These are phyloP conservation scores for Crypturellus undulatus DNA, from an alignment of 2,113 vertebrate species.

Conservation along the genomic window DNA sequence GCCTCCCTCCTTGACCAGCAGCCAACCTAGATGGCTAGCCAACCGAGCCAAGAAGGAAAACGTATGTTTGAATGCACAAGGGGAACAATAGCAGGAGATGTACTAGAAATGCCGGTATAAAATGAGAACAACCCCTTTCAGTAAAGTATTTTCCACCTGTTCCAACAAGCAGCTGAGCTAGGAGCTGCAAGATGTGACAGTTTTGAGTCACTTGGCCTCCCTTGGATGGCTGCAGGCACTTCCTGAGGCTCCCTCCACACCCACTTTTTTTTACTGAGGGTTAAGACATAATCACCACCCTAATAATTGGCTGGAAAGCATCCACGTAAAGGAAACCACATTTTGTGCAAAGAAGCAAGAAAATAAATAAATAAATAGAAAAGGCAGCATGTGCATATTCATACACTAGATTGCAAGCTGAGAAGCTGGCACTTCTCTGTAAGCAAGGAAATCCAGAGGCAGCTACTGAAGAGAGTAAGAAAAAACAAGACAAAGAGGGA, in stretches of 20 bases:
- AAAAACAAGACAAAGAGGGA: neutral
- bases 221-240: rapidly evolving
- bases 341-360: neutral
- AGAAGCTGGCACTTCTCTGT: neutral
- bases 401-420: neutral
- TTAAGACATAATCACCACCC: neutral
- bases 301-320: neutral
- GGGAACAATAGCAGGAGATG: neutral
- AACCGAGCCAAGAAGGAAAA: neutral
- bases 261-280: neutral
- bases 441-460: neutral
- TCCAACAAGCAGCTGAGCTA: neutral
- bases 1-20: neutral
- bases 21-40: neutral
- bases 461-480: neutral
- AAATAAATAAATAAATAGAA: neutral
- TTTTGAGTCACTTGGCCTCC: rapidly evolving
- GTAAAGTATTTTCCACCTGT: neutral
- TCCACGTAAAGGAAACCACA: rapidly evolving
- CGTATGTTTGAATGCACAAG: rapidly evolving
- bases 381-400: rapidly evolving
- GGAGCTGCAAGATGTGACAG: neutral
- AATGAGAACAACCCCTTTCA: no score
- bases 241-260: neutral
- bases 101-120: neutral